phyloP scores from a whole-genome alignment of 2,888 invertebrate genomes.

The Hanleya hanleyi region DNA sequence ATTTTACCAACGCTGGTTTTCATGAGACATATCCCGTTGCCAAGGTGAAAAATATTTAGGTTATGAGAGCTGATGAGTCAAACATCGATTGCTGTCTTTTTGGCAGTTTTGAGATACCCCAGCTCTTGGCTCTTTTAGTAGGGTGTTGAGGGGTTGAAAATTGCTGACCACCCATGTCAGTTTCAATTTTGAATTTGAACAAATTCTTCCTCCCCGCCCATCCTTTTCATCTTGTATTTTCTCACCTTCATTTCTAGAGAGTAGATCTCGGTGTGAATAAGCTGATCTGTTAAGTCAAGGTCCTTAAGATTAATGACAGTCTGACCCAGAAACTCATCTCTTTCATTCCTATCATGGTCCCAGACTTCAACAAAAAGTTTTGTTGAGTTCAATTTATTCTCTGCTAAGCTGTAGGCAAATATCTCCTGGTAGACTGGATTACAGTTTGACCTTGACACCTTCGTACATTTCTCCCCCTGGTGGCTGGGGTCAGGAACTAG shows the following conservation, averaged over 20 bases:
- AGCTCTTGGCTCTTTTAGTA: no score
- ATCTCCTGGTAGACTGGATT: slow-evolving; percentile 66
- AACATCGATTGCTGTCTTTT: no score
- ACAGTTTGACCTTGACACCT: slow-evolving; percentile 49
- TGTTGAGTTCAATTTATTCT: slow-evolving; percentile 44
- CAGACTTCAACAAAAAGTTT: slow-evolving; percentile 59
- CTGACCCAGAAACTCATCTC: slow-evolving; percentile 67
- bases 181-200: no score
- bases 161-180: no score
- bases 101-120: no score
- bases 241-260: slow-evolving; percentile 63
- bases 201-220: no score
- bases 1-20: no score
- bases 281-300: slow-evolving; percentile 53
- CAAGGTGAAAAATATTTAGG: no score
- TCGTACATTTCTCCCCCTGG: slow-evolving; percentile 49
- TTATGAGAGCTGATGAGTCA: no score
- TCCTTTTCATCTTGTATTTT: not conserved
- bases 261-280: slow-evolving; percentile 62
- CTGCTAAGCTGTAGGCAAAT: slow-evolving; percentile 59
- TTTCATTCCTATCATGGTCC: slow-evolving; percentile 58
- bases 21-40: no score
- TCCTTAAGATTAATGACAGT: slow-evolving; percentile 51
- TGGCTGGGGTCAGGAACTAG: slow-evolving; percentile 51
- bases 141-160: no score